Conservation (phyloP, 2,797 vertebrate species). For the Tokudaia muenninki region DNA sequence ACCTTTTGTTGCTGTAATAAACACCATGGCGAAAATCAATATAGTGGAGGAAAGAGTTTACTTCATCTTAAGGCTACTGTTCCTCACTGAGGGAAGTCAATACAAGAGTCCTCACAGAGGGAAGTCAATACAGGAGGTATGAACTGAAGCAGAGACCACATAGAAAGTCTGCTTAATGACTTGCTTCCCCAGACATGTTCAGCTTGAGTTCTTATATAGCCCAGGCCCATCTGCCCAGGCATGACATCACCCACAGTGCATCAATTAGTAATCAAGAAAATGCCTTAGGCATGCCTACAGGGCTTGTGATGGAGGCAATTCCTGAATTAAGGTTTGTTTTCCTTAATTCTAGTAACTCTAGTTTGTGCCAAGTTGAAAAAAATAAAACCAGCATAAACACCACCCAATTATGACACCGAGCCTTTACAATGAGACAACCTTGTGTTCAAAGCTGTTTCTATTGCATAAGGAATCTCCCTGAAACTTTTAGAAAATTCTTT, state of each 20-base stretch:
- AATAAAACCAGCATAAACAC: not conserved
- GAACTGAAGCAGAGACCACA: not conserved
- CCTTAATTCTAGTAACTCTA: not conserved
- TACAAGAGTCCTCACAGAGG: not conserved
- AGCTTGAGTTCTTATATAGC: not conserved
- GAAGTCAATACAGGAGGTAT: not conserved
- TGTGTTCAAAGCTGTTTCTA: not conserved
- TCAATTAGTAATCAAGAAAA: not conserved
- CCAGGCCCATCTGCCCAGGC: not conserved
- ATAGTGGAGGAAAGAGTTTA: not conserved
- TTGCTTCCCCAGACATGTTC: not conserved
- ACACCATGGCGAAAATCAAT: not conserved
- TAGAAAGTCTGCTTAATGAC: not conserved
- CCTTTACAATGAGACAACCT: not conserved
- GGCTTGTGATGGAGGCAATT: not conserved
- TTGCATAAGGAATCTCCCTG: not conserved
- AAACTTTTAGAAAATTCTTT: not conserved
- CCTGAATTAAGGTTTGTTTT: not conserved
- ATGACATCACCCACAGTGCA: not conserved
- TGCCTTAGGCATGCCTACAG: not conserved
- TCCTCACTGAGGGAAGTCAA: not conserved
- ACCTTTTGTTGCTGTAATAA: not conserved
- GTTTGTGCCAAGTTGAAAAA: not conserved
- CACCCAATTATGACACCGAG: not conserved
- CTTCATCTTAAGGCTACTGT: not conserved